Conservation (phyloP, 2,113 vertebrate genomes). For the Neolamprologus caudopunctatus region DNA sequence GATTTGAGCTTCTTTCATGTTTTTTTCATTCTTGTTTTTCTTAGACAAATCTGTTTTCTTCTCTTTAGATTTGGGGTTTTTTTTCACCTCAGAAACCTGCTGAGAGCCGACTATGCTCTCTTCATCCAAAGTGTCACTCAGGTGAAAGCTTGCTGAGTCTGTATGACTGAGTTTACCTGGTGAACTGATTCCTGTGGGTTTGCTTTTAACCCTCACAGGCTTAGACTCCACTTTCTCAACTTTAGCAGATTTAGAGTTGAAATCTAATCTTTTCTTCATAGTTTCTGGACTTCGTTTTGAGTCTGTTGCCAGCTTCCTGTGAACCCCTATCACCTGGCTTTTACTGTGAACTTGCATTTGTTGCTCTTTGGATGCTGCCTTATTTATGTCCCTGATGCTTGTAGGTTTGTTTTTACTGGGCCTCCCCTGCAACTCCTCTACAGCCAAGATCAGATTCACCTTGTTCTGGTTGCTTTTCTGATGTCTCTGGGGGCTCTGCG, state of each 20-base stretch:
- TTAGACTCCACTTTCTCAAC: background rate
- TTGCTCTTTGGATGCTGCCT: background rate
- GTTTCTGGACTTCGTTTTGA: background rate
- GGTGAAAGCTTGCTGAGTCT: background rate
- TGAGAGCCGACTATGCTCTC: background rate
- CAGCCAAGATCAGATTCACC: constrained; percentile 13
- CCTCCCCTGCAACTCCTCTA: background rate
- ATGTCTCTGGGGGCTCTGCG: background rate
- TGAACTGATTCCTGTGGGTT: background rate
- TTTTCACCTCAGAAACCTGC: background rate
- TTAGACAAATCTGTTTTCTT: background rate
- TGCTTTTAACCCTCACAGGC: background rate
- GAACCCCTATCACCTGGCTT: background rate
- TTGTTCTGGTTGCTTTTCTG: background rate
- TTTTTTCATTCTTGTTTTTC: constrained; percentile 25
- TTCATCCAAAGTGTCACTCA: background rate
- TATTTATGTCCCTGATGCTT: background rate
- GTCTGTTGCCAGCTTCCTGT: background rate
- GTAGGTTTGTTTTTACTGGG: background rate
- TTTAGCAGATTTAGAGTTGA: background rate
- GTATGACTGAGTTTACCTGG: background rate
- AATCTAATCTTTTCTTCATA: background rate
- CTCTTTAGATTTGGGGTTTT: accelerated
- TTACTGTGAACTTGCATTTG: background rate
- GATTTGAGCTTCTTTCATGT: background rate